phyloP scores from a whole-genome alignment of 2,888 invertebrate genomes.

The Parnassius glacialis region DNA sequence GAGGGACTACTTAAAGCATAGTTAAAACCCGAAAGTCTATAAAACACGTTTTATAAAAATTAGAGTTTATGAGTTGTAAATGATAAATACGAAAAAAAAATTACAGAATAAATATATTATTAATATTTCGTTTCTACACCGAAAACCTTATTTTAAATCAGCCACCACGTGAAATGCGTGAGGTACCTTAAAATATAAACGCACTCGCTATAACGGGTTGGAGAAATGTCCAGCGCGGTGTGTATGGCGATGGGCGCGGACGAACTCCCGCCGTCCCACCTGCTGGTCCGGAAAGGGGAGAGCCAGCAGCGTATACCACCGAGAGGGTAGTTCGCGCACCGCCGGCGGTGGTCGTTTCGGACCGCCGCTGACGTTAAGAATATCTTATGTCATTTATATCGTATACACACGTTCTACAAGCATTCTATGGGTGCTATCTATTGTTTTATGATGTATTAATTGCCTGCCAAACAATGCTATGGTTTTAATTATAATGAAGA shows the following conservation, averaged over 20 bases:
- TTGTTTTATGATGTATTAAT: too few species aligned
- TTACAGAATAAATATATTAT: too few species aligned
- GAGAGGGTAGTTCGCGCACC: conserved; percentile 85
- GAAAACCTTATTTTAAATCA: conserved; percentile 32
- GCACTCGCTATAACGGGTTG: conserved; percentile 85
- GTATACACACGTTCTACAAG: conserved; percentile 20
- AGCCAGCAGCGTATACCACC: conserved; percentile 94
- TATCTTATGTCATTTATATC: conserved; percentile 14
- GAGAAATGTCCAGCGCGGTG: conserved; percentile 94
- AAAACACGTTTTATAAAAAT: too few species aligned
- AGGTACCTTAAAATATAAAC: conserved; percentile 71
- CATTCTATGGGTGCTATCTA: too few species aligned
- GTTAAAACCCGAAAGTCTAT: too few species aligned
- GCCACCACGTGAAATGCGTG: conserved; percentile 65
- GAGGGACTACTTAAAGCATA: too few species aligned
- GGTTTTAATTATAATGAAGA: too few species aligned
- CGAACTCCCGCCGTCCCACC: conserved; percentile 91
- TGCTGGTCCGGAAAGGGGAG: conserved; percentile 96
- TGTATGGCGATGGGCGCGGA: conserved; percentile 85
- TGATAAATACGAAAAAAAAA: too few species aligned
- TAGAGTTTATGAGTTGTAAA: too few species aligned
- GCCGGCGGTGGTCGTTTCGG: conserved; percentile 62
- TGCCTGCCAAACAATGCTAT: too few species aligned
- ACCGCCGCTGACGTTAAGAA: conserved; percentile 48
- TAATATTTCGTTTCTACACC: too few species aligned